Evolutionary conservation across 2,888 invertebrate genomes (phyloP).

Genomic region (Chloromyia formosa): DNA sequence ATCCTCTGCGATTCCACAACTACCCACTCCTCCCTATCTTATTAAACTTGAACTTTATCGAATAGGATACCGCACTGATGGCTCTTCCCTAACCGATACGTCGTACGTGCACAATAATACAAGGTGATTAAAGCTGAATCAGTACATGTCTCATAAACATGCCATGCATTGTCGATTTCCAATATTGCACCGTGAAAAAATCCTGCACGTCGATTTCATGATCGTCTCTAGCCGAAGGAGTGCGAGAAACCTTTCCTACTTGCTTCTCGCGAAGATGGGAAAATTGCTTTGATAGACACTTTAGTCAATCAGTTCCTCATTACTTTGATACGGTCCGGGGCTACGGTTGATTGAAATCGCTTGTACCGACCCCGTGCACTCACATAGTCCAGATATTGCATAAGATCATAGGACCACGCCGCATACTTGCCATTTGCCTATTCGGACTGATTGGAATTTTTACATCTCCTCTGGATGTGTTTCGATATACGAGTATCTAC

Average conservation of each 20-base stretch:
- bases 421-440: not conserved
- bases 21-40: not conserved
- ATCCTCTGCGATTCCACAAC: no score
- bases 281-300: constrained; percentile 31
- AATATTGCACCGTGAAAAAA: constrained; percentile 15
- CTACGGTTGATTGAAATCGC: not conserved
- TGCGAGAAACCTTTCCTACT: not conserved
- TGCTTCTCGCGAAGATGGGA: not conserved
- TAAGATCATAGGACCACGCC: not conserved
- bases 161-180: constrained; percentile 11
- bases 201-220: not conserved
- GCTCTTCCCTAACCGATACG: no score
- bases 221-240: not conserved
- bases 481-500: not conserved
- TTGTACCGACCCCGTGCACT: not conserved
- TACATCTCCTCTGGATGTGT: not conserved
- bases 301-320: constrained; percentile 35
- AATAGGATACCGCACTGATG: not conserved
- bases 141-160: constrained; percentile 28
- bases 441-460: not conserved
- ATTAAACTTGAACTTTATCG: constrained; percentile 27
- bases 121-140: constrained; percentile 16
- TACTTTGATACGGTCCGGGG: constrained; percentile 11
- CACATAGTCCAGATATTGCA: constrained; percentile 1
- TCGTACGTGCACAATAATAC: not conserved